Percentiles rank a stretch among this genome's conserved stretches.
These are phyloP conservation scores for Zaprionus taronus DNA, from an alignment of 1,140 invertebrate genomes.

Conservation along the genomic window DNA sequence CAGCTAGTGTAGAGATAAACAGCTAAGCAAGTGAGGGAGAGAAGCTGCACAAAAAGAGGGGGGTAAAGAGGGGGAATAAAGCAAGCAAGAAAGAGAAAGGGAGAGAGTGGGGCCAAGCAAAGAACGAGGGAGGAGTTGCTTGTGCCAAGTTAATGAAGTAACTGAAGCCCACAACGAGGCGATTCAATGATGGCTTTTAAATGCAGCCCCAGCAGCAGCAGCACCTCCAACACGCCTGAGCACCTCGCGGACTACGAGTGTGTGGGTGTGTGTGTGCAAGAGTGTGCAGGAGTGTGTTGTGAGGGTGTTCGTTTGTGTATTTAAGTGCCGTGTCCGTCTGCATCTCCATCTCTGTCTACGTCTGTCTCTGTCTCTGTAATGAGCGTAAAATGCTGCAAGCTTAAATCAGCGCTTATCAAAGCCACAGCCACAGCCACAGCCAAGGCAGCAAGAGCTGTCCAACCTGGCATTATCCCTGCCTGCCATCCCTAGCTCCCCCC, in stretches of 20 bases:
- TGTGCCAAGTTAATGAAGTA: slow-evolving; percentile 71
- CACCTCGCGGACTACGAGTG: slow-evolving; percentile 19
- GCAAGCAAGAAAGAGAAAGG: no score
- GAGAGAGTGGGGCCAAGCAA: no score
- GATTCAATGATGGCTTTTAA: slow-evolving; percentile 68
- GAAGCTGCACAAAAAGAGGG: no score
- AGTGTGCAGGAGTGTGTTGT: neutral
- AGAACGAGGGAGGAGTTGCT: neutral
- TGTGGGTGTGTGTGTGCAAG: no score
- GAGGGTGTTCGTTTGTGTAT: slow-evolving; percentile 1
- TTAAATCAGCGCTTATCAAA: slow-evolving; percentile 66
- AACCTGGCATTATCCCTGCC: neutral
- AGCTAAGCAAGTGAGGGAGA: neutral
- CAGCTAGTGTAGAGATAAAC: neutral
- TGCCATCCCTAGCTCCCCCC: neutral
- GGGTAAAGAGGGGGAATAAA: no score
- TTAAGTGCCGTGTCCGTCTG: slow-evolving; percentile 7
- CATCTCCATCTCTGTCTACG: slow-evolving; percentile 1
- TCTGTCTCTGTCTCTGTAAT: slow-evolving; percentile 54
- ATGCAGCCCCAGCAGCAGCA: slow-evolving; percentile 6
- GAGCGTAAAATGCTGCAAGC: slow-evolving; percentile 61
- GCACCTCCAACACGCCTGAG: slow-evolving; percentile 27
- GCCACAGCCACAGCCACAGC: slow-evolving; percentile 22
- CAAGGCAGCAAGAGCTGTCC: neutral
- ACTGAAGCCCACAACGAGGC: slow-evolving; percentile 25